phyloP scores from a whole-genome alignment of 2,888 invertebrate species.

The Lithophane leautieri region DNA sequence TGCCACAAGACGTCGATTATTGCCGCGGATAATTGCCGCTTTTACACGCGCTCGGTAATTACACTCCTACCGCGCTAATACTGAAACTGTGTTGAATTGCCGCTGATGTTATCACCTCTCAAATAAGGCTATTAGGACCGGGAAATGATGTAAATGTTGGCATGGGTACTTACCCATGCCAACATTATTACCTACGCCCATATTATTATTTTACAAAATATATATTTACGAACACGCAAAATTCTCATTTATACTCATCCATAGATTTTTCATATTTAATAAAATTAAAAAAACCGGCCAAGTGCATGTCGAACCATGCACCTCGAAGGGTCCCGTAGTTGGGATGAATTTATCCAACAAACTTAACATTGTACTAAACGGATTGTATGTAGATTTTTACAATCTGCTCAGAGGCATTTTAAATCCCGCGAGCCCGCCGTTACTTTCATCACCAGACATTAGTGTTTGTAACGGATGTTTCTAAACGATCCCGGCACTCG shows the following conservation, averaged over 20 bases:
- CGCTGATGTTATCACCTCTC: neutral
- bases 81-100: conserved; percentile 21
- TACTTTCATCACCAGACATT: conserved; percentile 56
- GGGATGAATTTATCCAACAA: no score
- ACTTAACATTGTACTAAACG: no score
- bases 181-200: no score
- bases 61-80: conserved; percentile 42
- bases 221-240: neutral
- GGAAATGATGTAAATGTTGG: neutral
- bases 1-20: conserved; percentile 48
- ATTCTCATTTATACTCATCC: neutral
- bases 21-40: conserved; percentile 59
- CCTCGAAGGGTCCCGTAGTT: no score
- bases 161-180: neutral
- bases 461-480: conserved; percentile 39
- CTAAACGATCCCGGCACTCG: conserved; percentile 18
- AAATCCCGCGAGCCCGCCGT: conserved; percentile 36
- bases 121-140: neutral
- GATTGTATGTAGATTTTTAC: neutral
- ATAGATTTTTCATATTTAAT: neutral
- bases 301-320: no score
- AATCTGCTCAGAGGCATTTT: conserved; percentile 29
- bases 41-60: conserved; percentile 54
- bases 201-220: conserved; percentile 3
- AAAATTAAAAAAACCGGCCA: no score